These are phyloP conservation scores for Scaptomyza polygonia DNA, from an alignment of 2,888 invertebrate genomes.

Conservation along the genomic window DNA sequence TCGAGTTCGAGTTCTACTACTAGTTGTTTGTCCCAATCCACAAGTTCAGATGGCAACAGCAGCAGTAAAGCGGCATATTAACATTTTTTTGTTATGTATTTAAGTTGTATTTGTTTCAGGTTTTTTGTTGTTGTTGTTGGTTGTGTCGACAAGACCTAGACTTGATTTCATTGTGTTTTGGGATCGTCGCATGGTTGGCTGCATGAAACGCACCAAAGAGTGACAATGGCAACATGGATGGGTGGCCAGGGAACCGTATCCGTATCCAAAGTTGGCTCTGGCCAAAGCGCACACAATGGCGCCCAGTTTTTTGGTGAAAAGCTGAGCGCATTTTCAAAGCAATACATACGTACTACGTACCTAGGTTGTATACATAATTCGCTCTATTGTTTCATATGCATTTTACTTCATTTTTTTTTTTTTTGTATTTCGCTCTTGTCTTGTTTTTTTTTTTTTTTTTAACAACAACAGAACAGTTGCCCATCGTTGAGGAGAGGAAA, in stretches of 20 bases:
- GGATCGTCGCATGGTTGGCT: slow-evolving; percentile 64
- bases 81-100: slow-evolving; percentile 26
- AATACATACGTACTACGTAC: slow-evolving; percentile 8
- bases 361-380: slow-evolving; percentile 46
- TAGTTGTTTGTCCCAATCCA: slow-evolving; percentile 26
- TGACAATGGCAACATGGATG: slow-evolving; percentile 63
- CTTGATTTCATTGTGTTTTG: slow-evolving; percentile 46
- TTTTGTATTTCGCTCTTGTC: not conserved
- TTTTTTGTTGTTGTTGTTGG: not conserved
- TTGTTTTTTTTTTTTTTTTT: not conserved
- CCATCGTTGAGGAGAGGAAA: slow-evolving; percentile 42
- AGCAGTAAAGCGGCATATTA: slow-evolving; percentile 44
- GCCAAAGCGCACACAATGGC: slow-evolving; percentile 55
- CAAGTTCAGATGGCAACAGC: slow-evolving; percentile 18
- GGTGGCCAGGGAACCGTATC: slow-evolving; percentile 60
- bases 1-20: slow-evolving; percentile 4
- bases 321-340: slow-evolving; percentile 58
- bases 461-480: slow-evolving; percentile 38
- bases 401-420: slow-evolving; percentile 25
- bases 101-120: not conserved
- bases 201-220: slow-evolving; percentile 67
- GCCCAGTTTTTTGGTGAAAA: slow-evolving; percentile 63
- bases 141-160: slow-evolving; percentile 24
- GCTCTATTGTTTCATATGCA: slow-evolving; percentile 63
- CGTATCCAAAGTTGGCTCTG: slow-evolving; percentile 56